These are phyloP conservation scores for Tanypteryx hageni DNA, from an alignment of 2,888 invertebrate species.

Conservation along the genomic window DNA sequence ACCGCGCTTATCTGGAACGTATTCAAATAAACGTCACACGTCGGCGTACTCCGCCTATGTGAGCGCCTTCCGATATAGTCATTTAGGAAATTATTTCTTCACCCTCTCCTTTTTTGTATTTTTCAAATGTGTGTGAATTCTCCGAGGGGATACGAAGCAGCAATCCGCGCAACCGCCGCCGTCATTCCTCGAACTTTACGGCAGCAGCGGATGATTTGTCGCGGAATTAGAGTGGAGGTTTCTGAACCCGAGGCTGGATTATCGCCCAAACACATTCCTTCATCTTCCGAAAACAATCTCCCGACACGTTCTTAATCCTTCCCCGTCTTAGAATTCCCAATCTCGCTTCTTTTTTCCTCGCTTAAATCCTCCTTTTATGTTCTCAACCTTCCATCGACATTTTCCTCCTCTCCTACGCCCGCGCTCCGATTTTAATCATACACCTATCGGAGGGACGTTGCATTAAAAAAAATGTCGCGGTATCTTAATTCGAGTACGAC, in stretches of 20 bases:
- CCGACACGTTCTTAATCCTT: conserved; percentile 43
- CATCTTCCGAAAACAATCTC: conserved; percentile 60
- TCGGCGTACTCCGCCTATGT: background rate
- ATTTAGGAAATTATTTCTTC: background rate
- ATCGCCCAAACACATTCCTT: conserved; percentile 36
- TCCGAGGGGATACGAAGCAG: background rate
- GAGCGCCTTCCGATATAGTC: background rate
- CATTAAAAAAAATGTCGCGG: background rate
- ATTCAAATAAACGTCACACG: background rate
- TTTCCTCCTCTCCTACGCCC: background rate
- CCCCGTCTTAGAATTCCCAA: conserved; percentile 51
- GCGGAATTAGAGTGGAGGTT: conserved; percentile 11
- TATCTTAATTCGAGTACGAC: background rate
- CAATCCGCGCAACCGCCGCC: background rate
- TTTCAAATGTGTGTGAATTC: background rate
- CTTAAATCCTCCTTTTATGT: conserved; percentile 18
- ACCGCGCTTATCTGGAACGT: background rate
- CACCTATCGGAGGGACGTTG: background rate
- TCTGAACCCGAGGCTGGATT: conserved; percentile 16
- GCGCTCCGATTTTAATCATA: conserved; percentile 53
- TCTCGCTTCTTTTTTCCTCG: conserved; percentile 1
- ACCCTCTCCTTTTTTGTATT: background rate
- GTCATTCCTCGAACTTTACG: background rate
- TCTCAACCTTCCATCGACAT: conserved; percentile 30
- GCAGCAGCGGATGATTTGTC: background rate